phyloP scores from a whole-genome alignment of 2,113 vertebrate genomes.

The Oryzias melastigma region DNA sequence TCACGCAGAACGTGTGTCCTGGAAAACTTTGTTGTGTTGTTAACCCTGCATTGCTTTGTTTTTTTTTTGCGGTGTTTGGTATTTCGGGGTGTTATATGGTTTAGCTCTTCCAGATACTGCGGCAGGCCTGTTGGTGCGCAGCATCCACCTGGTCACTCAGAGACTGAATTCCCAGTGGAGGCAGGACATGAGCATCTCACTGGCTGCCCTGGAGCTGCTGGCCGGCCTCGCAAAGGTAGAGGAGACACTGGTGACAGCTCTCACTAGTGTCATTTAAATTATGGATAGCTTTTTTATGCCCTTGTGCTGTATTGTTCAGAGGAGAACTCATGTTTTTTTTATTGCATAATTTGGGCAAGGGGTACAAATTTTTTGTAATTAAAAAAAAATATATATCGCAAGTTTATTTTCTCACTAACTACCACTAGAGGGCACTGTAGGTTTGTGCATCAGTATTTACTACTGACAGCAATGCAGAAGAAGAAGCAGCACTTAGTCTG shows the following conservation, averaged over 20 bases:
- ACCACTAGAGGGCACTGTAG: too few species aligned
- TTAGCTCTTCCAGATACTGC: slow-evolving; percentile 98
- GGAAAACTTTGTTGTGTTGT: slow-evolving; percentile 11
- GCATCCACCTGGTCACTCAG: slow-evolving; percentile 95
- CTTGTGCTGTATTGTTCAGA: too few species aligned
- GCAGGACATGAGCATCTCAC: slow-evolving; percentile 94
- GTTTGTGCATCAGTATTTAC: too few species aligned
- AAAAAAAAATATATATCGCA: too few species aligned
- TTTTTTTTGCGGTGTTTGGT: slow-evolving; percentile 83
- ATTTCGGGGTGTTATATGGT: slow-evolving; percentile 88
- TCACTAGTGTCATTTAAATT: too few species aligned
- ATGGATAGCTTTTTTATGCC: too few species aligned
- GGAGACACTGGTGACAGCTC: not conserved
- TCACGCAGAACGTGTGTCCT: slow-evolving; percentile 6
- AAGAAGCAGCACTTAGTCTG: too few species aligned
- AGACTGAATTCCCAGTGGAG: slow-evolving; percentile 94
- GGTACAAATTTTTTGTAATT: too few species aligned
- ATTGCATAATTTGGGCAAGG: too few species aligned
- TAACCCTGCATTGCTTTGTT: slow-evolving; percentile 76
- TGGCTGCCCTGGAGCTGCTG: slow-evolving; percentile 92
- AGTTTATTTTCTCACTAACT: too few species aligned
- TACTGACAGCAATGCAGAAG: too few species aligned
- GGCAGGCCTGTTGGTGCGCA: slow-evolving; percentile 91
- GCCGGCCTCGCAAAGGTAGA: slow-evolving; percentile 93
- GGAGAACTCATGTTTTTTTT: too few species aligned